Percentiles rank a stretch among this genome's conserved stretches.
Evolutionary conservation across 1,140 invertebrate species (phyloP).

Genomic region (Dolichoris vasculosae): DNA sequence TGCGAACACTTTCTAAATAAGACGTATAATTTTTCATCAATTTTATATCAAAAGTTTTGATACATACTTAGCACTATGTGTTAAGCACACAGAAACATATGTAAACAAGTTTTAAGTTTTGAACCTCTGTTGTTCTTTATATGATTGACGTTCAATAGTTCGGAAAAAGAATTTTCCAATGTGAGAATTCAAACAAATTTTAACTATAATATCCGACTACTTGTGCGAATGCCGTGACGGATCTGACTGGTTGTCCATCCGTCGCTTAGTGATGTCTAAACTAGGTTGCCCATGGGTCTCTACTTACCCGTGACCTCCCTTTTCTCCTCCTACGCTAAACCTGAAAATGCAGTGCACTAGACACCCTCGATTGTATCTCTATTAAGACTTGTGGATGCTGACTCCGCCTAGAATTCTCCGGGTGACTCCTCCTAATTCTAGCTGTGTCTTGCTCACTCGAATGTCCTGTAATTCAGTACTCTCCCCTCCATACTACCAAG

Average conservation of each 20-base stretch:
- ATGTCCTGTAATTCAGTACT: conserved; percentile 18
- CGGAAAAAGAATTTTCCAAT: neutral
- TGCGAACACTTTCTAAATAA: neutral
- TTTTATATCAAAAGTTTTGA: neutral
- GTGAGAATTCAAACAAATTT: conserved; percentile 54
- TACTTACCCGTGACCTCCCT: conserved; percentile 65
- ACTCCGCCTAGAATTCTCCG: conserved; percentile 63
- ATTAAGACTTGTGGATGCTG: conserved; percentile 67
- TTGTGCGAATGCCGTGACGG: conserved; percentile 72
- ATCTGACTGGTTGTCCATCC: conserved; percentile 75
- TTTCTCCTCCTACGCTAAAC: conserved; percentile 65
- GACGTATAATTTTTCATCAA: neutral
- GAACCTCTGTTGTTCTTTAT: neutral
- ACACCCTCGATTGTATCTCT: conserved; percentile 75
- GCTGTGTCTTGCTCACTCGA: conserved; percentile 21
- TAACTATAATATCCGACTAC: conserved; percentile 68
- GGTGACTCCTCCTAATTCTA: conserved; percentile 14
- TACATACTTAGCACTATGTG: neutral
- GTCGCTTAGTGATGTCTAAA: conserved; percentile 75
- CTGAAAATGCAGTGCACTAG: conserved; percentile 66
- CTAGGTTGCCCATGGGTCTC: conserved; percentile 69
- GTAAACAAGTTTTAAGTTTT: neutral
- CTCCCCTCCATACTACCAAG: neutral
- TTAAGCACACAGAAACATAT: neutral
- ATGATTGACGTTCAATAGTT: neutral